These are phyloP conservation scores for Rhorus exstirpatorius DNA, from an alignment of 2,888 invertebrate species.

Conservation along the genomic window DNA sequence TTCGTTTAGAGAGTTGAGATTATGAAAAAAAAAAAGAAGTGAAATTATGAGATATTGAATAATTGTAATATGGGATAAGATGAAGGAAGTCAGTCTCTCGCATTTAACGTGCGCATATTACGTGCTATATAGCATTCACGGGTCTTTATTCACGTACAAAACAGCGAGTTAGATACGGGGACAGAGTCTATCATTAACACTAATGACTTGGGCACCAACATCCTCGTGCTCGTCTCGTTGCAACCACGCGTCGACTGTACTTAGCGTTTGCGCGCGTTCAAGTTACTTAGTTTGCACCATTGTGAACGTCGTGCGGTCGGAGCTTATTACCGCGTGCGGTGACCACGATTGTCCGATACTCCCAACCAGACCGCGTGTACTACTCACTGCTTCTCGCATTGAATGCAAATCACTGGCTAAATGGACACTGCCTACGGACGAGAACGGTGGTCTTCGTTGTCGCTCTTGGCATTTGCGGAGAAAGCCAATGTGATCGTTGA, in stretches of 20 bases:
- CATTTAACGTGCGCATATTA: conserved; percentile 37
- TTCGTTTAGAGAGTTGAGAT: not conserved
- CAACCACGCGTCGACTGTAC: conserved; percentile 60
- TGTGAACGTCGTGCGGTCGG: conserved; percentile 63
- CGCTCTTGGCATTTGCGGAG: conserved; percentile 32
- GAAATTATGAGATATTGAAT: not conserved
- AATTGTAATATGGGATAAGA: not conserved
- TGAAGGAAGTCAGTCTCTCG: conserved; percentile 22
- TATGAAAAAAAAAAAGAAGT: not conserved
- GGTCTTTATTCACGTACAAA: conserved; percentile 14
- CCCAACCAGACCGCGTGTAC: conserved; percentile 19
- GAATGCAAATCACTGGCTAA: conserved; percentile 73
- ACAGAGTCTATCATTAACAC: conserved; percentile 73
- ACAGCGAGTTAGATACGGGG: conserved; percentile 53
- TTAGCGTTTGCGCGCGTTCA: conserved; percentile 59
- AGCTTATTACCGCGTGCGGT: conserved; percentile 62
- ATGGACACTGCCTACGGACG: conserved; percentile 42
- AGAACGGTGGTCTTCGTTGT: conserved; percentile 60
- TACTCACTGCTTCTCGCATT: conserved; percentile 53
- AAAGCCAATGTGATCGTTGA: conserved; percentile 18
- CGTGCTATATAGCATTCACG: conserved; percentile 17
- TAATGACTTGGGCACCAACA: conserved; percentile 66
- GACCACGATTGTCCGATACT: conserved; percentile 44
- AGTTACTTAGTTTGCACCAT: conserved; percentile 72
- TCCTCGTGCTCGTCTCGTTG: conserved; percentile 44